Evolutionary conservation across 2,797 vertebrate genomes (phyloP), one percentile per base, ranked within the genome.

Genomic region (Tapirus indicus): DNA sequence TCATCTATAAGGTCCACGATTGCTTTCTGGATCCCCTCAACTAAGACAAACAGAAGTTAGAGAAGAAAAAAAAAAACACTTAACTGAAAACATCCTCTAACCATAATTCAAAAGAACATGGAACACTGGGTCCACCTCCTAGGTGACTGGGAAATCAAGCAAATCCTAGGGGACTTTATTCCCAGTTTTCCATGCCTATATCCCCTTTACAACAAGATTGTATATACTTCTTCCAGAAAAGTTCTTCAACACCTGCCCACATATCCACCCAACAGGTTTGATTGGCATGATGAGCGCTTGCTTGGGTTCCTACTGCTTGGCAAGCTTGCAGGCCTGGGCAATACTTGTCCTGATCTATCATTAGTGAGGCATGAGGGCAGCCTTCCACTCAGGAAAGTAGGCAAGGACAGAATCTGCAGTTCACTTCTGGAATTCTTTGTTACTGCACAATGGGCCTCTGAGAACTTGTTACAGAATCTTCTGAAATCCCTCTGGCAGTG

Each of bases 1-100:
- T 98, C 98, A 93, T 98, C 98, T 94, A 98, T 32, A 68, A 98
- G 94, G 94, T 97, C 98, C 97, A 98, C 82, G 91, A 98, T 72
- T 88, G 27, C 82, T 97, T 98, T 98, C 96, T 98, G 98, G 95
- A 98, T 90, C n/a, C 97, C 89, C 83, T 98, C 94, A 0, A 96
- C 98, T 98, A 77, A 92, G 69, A 91, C 49, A 95, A 96, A 96
- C 93, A 97, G 56, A 96, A 62, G 10, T 79, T 52, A 79, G 27
- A 20, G 13, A 7, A 38, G 3, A 27, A 20, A 71, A 32, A 23
- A 35, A n/a, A 17, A 92, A 54, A 32, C 64, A 1, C n/a, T 96
- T 32, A 75, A 35, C 32, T 72, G 25, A 95, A 94, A 94, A 66
- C 9, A 90, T 72, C 12, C n/a, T 52, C 56, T 95, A 49, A 83